phyloP scores from a whole-genome alignment of 1,140 invertebrate species.

The Heliconius congener region DNA sequence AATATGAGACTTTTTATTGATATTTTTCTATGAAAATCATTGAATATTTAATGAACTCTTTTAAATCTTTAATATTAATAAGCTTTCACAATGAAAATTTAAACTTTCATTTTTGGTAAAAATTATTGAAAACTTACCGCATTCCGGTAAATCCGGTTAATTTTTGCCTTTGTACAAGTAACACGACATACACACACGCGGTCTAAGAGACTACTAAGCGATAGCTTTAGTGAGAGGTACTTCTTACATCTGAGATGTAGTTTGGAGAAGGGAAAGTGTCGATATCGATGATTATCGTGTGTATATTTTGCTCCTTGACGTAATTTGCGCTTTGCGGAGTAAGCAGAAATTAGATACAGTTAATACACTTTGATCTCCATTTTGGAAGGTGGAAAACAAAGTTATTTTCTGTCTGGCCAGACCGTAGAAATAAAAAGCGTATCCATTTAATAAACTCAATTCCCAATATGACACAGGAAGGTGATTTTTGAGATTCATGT shows the following conservation, averaged over 20 bases:
- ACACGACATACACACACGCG: slow-evolving; percentile 22
- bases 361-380: too few relatives aligned
- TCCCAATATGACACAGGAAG: too few relatives aligned
- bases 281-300: slow-evolving; percentile 10
- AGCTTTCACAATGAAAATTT: slow-evolving; percentile 12
- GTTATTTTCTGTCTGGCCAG: too few relatives aligned
- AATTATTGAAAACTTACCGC: slow-evolving; percentile 19
- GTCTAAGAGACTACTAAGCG: slow-evolving; percentile 19
- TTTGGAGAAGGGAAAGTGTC: slow-evolving; percentile 8
- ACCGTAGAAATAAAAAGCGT: too few relatives aligned
- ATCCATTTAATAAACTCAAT: too few relatives aligned
- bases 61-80: neutral
- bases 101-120: slow-evolving; percentile 22
- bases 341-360: too few relatives aligned
- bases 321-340: too few relatives aligned
- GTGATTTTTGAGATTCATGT: too few relatives aligned
- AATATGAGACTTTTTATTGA: neutral
- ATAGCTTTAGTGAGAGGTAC: slow-evolving; percentile 15
- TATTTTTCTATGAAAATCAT: neutral
- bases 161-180: neutral
- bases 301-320: too few relatives aligned
- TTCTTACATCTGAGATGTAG: slow-evolving; percentile 17
- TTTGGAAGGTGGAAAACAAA: too few relatives aligned
- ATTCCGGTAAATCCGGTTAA: slow-evolving; percentile 17
- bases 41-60: neutral